These are phyloP conservation scores for Chauna torquata DNA, from an alignment of 2,113 vertebrate species.

Conservation along the genomic window DNA sequence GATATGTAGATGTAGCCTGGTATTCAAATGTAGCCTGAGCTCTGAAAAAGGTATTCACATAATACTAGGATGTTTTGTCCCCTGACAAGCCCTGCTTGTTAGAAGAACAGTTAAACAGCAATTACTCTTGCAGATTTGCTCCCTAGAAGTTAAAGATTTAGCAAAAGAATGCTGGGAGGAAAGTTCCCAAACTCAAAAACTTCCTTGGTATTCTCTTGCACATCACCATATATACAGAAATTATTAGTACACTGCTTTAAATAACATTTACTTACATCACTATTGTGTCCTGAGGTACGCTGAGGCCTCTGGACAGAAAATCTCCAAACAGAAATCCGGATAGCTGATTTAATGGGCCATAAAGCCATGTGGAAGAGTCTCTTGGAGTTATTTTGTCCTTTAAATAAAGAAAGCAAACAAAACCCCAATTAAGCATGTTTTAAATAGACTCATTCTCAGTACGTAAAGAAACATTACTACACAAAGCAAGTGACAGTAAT, in stretches of 20 bases:
- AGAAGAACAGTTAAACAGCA: neutral
- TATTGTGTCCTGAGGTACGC: neutral
- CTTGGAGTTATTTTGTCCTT: neutral
- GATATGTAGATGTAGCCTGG: neutral
- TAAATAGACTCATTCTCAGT: neutral
- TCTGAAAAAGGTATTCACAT: neutral
- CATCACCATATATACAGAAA: rapidly evolving
- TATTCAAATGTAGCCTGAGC: neutral
- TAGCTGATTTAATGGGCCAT: neutral
- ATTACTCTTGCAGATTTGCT: neutral
- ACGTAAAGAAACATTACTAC: neutral
- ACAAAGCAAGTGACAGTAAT: neutral
- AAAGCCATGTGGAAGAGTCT: neutral
- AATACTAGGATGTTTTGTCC: neutral
- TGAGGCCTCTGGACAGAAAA: neutral
- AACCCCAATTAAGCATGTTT: neutral
- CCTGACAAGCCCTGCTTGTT: neutral
- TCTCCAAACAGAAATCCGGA: neutral
- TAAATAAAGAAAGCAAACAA: neutral
- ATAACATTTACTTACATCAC: neutral
- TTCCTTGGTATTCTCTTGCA: neutral
- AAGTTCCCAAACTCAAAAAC: neutral
- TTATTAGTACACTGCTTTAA: neutral
- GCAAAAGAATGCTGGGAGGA: neutral
- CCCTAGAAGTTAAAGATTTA: neutral